Base-by-base conservation (phyloP, 92 coral and sea anemone species). In the Zoanthus sociatus region DNA sequence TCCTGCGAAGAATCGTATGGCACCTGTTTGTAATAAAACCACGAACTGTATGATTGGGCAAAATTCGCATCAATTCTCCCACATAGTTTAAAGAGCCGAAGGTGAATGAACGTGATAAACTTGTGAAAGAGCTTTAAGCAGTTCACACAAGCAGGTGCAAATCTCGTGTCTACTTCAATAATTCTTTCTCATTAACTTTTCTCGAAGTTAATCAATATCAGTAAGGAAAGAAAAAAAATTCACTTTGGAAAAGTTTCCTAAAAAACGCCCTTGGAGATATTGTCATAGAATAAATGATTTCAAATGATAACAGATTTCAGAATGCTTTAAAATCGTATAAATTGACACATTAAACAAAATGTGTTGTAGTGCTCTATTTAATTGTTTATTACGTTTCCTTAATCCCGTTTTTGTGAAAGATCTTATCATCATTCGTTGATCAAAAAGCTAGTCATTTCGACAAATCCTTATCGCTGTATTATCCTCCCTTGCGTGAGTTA, bases 21-120 rank as follows among this genome's bases (percentile, higher is more conserved):
- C 85, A 81, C 85, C 85, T 81, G 85, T 13, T 37, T 64, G 20
- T 66, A 81, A 81, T 81, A 2, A 56, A 81, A 81, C 85, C 85
- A 66, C 85, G 21, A 1, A 15, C 13, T 10, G 56, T 17, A 9
- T 68, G 60, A 81, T 81, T 81, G 85, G 85, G 0, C 60, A 15
- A 17, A n/a, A 31, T 31, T 32, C 0, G 18, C 3, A 78, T 78
- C 26, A 78, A 8, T 56, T 67, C 55, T 50, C 83, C 71, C 83
- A 78, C 83, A 73, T 20, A 17, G 51, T 18, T 42, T 3, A 37
- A 16, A 44, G 54, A 44, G 44, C 17, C 44, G 54, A 45, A 33
- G 53, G 15, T 37, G 77, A 73, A 15, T 16, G 53, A 13, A 15
- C 6, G 77, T 13, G 20, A 45, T 30, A 53, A 73, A 44, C 44